Percentiles rank a stretch among this genome's conserved stretches.
phyloP scores from a whole-genome alignment of 2,113 vertebrate genomes.

The Dicentrarchus labrax region DNA sequence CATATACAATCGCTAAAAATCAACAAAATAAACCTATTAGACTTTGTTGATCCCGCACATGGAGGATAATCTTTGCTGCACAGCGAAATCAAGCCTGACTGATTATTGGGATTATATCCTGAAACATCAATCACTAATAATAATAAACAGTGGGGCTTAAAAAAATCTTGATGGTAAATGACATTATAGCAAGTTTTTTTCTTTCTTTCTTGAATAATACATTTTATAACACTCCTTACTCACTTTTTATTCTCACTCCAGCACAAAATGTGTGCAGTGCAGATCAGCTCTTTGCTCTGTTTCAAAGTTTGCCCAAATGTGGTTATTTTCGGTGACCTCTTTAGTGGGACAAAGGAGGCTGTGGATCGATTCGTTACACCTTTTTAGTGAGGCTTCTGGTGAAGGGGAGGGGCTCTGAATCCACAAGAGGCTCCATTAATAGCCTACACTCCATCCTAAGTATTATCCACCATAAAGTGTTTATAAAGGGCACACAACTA shows the following conservation, averaged over 20 bases:
- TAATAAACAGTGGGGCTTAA: background rate
- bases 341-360: conserved; percentile 80
- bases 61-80: conserved; percentile 19
- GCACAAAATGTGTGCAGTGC: background rate
- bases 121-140: conserved; percentile 24
- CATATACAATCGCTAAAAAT: conserved; percentile 12
- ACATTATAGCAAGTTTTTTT: background rate
- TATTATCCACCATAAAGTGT: conserved; percentile 80
- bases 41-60: background rate
- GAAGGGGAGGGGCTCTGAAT: conserved; percentile 93
- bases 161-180: background rate
- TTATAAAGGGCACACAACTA: conserved; percentile 76
- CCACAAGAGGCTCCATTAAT: conserved; percentile 78
- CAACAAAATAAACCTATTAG: conserved; percentile 4
- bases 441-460: conserved; percentile 77
- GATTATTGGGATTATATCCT: conserved; percentile 11
- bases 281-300: background rate
- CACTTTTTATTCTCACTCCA: no score
- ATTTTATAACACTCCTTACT: background rate
- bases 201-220: background rate
- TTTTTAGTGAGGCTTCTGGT: conserved; percentile 92
- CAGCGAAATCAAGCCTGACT: conserved; percentile 13
- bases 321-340: conserved; percentile 68
- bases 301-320: conserved; percentile 47
- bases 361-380: conserved; percentile 96